Conservation (phyloP, 2,888 invertebrate genomes). For the Hedya salicella region DNA sequence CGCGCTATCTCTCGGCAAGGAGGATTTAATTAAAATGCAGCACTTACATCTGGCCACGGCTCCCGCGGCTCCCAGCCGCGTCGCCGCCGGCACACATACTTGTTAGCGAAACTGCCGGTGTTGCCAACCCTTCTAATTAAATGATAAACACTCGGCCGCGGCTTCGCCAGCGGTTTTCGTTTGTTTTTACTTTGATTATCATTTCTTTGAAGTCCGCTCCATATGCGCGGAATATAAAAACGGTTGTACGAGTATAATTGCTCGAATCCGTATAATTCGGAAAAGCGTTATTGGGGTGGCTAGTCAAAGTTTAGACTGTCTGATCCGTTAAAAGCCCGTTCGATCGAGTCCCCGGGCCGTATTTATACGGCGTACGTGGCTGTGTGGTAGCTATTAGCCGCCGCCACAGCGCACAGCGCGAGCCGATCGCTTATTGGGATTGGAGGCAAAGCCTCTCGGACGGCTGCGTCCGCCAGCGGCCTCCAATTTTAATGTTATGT, state of each 20-base stretch:
- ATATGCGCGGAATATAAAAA: constrained; percentile 50
- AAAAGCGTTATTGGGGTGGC: constrained; percentile 45
- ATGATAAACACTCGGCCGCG: constrained; percentile 59
- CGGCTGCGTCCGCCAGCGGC: constrained; percentile 51
- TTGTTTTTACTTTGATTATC: constrained; percentile 52
- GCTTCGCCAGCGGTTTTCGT: constrained; percentile 49
- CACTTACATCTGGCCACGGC: constrained; percentile 57
- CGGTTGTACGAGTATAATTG: constrained; percentile 49
- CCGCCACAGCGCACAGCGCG: constrained; percentile 50
- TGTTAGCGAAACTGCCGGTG: constrained; percentile 35
- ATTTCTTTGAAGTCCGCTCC: constrained; percentile 55
- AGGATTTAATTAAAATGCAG: constrained; percentile 74
- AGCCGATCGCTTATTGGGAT: constrained; percentile 70
- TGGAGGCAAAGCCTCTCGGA: constrained; percentile 64
- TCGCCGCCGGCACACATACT: constrained; percentile 33
- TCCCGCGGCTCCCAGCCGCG: constrained; percentile 34
- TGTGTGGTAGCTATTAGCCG: constrained; percentile 45
- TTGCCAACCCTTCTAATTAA: constrained; percentile 60
- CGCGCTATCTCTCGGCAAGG: constrained; percentile 58
- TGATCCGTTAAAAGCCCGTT: constrained; percentile 69
- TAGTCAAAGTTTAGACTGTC: constrained; percentile 60
- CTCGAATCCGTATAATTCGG: constrained; percentile 47
- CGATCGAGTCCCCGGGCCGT: constrained; percentile 50
- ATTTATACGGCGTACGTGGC: constrained; percentile 68
- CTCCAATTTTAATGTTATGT: constrained; percentile 70